These are phyloP conservation scores for Drosophila parthenogenetica DNA, from an alignment of 2,888 invertebrate genomes.

Conservation along the genomic window DNA sequence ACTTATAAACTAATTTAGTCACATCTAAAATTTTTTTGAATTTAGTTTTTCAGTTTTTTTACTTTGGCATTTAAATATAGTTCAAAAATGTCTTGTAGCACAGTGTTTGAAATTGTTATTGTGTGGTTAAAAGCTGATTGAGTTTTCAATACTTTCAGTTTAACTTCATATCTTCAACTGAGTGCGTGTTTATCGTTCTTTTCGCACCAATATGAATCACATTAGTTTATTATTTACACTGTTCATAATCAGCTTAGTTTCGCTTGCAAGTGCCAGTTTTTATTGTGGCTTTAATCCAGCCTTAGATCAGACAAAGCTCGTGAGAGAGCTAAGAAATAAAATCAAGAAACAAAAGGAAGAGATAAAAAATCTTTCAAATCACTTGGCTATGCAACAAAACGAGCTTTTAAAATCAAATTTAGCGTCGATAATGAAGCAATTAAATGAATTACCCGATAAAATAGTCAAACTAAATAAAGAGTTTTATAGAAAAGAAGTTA, in stretches of 20 bases:
- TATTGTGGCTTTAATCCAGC: neutral
- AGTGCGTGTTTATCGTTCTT: neutral
- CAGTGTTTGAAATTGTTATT: neutral
- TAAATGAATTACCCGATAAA: neutral
- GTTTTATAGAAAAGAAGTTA: neutral
- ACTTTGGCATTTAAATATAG: no score
- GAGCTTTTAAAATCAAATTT: neutral
- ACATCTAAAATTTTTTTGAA: no score
- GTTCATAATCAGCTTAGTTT: neutral
- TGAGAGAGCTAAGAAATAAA: neutral
- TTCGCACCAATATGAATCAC: neutral
- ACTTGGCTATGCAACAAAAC: neutral
- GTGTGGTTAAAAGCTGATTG: neutral
- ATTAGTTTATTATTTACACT: neutral
- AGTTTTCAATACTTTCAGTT: neutral
- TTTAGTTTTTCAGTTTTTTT: no score
- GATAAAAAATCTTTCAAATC: neutral
- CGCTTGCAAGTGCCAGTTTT: neutral
- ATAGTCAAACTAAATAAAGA: neutral
- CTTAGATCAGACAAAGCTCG: neutral
- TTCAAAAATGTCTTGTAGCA: no score
- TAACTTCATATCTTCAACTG: neutral
- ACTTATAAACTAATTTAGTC: no score
- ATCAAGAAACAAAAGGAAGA: neutral
- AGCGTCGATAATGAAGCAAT: neutral